These are phyloP conservation scores for Fundulus diaphanus DNA, from an alignment of 2,797 vertebrate genomes.

Conservation along the genomic window DNA sequence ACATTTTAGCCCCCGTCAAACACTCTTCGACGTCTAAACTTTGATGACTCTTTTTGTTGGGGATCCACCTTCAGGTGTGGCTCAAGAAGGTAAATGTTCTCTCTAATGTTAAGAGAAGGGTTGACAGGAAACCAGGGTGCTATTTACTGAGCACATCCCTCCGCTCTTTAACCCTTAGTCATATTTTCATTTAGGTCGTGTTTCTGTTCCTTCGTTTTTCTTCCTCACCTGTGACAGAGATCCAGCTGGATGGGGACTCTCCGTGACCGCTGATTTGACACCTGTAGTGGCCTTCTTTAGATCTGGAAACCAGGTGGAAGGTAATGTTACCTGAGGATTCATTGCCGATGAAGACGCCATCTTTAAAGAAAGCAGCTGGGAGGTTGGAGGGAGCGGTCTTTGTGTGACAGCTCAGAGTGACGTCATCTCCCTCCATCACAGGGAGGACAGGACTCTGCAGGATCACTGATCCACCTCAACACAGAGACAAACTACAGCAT, in stretches of 20 bases:
- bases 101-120: not conserved
- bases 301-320: not conserved
- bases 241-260: constrained; percentile 24
- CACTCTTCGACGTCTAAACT: not conserved
- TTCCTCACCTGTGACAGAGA: constrained; percentile 21
- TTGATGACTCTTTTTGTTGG: not conserved
- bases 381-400: not conserved
- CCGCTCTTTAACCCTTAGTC: not conserved
- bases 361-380: constrained; percentile 9
- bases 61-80: too few species aligned
- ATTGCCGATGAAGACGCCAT: not conserved
- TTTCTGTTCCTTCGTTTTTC: not conserved
- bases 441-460: too few species aligned
- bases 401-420: too few species aligned
- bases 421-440: too few species aligned
- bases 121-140: not conserved
- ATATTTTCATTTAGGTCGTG: too few species aligned
- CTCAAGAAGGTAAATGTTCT: not conserved
- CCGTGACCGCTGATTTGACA: not conserved
- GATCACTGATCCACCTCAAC: constrained; percentile 8
- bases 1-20: not conserved
- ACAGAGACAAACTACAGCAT: constrained; percentile 19
- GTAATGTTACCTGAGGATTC: not conserved
- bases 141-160: not conserved
- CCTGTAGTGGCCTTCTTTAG: constrained; percentile 17